These are phyloP conservation scores for Agapornis roseicollis DNA, from an alignment of 2,113 vertebrate species.

Conservation along the genomic window DNA sequence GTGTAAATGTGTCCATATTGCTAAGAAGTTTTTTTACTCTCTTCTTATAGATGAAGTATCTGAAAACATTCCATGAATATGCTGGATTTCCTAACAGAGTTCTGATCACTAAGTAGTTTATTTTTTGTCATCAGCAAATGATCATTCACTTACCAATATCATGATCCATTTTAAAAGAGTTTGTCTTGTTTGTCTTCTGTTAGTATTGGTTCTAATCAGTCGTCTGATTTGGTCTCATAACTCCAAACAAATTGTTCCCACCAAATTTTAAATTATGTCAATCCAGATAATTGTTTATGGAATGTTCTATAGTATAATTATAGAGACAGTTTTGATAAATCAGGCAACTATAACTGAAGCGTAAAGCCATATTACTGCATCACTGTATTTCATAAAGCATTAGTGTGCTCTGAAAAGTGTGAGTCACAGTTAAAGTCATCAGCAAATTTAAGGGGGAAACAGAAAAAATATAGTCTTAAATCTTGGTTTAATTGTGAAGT, in stretches of 20 bases:
- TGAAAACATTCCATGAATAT: neutral
- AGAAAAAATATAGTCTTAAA: neutral
- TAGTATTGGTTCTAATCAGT: neutral
- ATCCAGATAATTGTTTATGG: neutral
- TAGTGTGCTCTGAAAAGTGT: neutral
- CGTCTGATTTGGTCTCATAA: slow-evolving; percentile 29
- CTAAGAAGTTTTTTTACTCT: neutral
- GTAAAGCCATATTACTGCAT: neutral
- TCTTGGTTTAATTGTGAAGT: neutral
- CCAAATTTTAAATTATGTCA: slow-evolving; percentile 38
- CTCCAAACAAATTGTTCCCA: neutral
- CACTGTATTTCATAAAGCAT: neutral
- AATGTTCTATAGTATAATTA: neutral
- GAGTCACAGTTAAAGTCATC: neutral
- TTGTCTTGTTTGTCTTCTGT: neutral
- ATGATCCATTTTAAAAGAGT: neutral
- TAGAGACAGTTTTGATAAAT: neutral
- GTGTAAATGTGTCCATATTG: neutral
- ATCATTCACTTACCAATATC: neutral
- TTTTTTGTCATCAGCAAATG: neutral
- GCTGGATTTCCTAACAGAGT: neutral
- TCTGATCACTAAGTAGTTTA: slow-evolving; percentile 7
- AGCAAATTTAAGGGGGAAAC: neutral
- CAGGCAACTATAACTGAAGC: neutral
- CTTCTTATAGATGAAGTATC: neutral